Percentiles rank a stretch among this genome's conserved stretches.
phyloP scores from a whole-genome alignment of 1,140 invertebrate genomes.

The Ceratina australensis region DNA sequence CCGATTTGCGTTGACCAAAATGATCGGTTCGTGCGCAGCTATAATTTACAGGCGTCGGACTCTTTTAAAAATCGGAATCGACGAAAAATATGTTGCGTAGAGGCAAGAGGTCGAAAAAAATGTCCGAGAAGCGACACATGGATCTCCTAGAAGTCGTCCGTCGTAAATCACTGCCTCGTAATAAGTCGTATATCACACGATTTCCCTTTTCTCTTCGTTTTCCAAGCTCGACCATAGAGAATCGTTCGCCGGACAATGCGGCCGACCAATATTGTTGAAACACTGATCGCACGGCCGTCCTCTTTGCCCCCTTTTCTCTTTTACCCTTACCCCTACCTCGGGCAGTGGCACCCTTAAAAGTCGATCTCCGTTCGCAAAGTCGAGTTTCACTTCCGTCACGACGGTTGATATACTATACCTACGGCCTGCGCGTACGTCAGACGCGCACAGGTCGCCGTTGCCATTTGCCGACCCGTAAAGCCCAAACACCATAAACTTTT shows the following conservation, averaged over 20 bases:
- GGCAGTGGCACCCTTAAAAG: neutral
- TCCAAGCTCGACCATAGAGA: neutral
- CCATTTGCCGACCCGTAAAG: constrained; percentile 28
- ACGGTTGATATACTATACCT: neutral
- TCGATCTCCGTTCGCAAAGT: constrained; percentile 31
- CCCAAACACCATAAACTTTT: constrained; percentile 69
- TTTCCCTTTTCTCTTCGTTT: constrained; percentile 27
- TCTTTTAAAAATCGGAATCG: neutral
- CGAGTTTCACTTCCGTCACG: constrained; percentile 68
- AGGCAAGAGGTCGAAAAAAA: neutral
- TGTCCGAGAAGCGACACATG: neutral
- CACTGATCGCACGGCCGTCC: constrained; percentile 58
- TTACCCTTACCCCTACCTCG: too few species aligned
- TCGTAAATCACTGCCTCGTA: constrained; percentile 56
- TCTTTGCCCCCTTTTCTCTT: neutral
- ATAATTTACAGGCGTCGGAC: too few species aligned
- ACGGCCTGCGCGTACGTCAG: too few species aligned
- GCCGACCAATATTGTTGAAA: constrained; percentile 65
- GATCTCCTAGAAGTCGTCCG: constrained; percentile 8
- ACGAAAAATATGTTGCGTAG: too few species aligned
- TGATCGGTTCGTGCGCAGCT: too few species aligned
- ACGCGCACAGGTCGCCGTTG: neutral
- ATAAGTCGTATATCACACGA: constrained; percentile 50
- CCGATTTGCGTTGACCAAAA: too few species aligned
- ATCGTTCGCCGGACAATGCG: constrained; percentile 53